These are phyloP conservation scores for Zophobas atratus DNA, from an alignment of 1,140 invertebrate genomes.

Conservation along the genomic window DNA sequence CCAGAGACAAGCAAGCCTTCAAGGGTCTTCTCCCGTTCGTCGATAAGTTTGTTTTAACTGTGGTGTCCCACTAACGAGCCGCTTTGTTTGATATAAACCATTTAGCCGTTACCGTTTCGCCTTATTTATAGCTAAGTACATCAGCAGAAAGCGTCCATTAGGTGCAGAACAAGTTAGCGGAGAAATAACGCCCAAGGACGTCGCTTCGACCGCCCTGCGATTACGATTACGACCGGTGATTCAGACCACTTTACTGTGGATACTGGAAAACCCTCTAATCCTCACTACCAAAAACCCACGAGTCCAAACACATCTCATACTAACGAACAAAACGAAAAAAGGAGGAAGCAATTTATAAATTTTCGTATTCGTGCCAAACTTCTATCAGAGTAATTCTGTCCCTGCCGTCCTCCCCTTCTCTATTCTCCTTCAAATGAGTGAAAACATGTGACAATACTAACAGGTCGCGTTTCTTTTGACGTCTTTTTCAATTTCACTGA, in stretches of 20 bases:
- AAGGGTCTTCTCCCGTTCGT: conserved; percentile 22
- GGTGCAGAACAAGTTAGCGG: conserved; percentile 47
- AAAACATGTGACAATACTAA: conserved; percentile 19
- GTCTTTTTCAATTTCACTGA: conserved; percentile 40
- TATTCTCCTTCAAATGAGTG: conserved; percentile 3
- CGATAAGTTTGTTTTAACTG: conserved; percentile 48
- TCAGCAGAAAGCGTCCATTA: conserved; percentile 49
- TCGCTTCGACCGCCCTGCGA: conserved; percentile 42
- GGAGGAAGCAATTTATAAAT: conserved; percentile 18
- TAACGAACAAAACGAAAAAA: conserved; percentile 10
- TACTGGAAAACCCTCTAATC: conserved; percentile 40
- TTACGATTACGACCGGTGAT: conserved; percentile 57
- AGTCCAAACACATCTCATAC: conserved; percentile 14
- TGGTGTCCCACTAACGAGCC: conserved; percentile 48
- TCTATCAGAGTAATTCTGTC: neutral
- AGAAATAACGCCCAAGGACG: conserved; percentile 55
- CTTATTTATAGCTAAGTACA: conserved; percentile 51
- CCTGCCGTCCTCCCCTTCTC: neutral
- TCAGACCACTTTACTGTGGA: conserved; percentile 55
- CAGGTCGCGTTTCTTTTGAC: conserved; percentile 47
- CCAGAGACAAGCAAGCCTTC: conserved; percentile 22
- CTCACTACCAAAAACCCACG: conserved; percentile 2
- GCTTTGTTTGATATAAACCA: conserved; percentile 55
- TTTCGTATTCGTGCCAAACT: neutral
- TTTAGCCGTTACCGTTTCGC: conserved; percentile 52